Percentiles rank a stretch among this genome's conserved stretches.
Conservation (phyloP, 2,113 vertebrate genomes). For the Clupea harengus region DNA sequence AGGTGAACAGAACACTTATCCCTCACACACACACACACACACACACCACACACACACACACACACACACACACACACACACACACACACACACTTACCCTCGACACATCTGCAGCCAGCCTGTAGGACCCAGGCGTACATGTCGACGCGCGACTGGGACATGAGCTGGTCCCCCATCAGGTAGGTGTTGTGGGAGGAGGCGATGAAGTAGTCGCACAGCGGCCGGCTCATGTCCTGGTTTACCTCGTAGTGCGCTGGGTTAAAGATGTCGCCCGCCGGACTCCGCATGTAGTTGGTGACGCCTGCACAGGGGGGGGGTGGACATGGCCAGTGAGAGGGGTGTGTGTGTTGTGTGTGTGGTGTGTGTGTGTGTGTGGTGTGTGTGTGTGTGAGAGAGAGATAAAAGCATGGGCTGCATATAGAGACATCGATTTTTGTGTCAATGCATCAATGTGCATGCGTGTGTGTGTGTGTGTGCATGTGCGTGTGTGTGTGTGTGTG, state of each 20-base stretch:
- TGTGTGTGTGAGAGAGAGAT: background rate
- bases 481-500: background rate
- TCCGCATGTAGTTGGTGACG: constrained; percentile 93
- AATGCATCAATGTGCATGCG: background rate
- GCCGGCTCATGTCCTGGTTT: constrained; percentile 89
- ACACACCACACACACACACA: background rate
- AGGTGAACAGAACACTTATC: too few relatives aligned
- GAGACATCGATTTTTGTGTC: background rate
- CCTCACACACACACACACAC: background rate
- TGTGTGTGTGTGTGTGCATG: background rate
- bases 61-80: background rate
- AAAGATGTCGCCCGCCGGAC: constrained; percentile 91
- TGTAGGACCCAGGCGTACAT: constrained; percentile 98
- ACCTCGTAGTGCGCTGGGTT: constrained; percentile 86
- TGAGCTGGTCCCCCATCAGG: constrained; percentile 96
- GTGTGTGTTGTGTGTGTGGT: background rate
- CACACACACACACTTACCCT: constrained; percentile 74
- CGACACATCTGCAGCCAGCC: constrained; percentile 92
- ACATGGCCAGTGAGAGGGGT: background rate
- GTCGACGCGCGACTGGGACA: constrained; percentile 95
- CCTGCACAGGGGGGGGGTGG: constrained; percentile 62
- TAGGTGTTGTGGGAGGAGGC: constrained; percentile 99
- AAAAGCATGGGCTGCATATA: background rate
- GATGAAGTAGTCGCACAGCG: constrained; percentile 92
- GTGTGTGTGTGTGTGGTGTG: background rate